Base-by-base conservation (phyloP, 2,797 vertebrate genomes). In the Crypturellus tataupa region DNA sequence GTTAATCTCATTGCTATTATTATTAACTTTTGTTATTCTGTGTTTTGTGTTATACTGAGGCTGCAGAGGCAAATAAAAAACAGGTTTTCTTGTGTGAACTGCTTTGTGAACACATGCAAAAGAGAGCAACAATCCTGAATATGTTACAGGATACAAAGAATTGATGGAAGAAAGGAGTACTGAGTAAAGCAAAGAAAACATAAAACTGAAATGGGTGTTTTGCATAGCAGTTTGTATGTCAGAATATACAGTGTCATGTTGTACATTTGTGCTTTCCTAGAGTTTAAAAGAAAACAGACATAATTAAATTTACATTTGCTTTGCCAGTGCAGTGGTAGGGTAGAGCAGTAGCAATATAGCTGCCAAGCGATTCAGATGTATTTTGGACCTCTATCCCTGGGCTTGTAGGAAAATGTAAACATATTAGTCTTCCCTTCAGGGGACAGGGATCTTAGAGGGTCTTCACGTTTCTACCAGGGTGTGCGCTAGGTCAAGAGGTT, bases 1-100 rank as follows among this genome's bases (percentile, higher is more conserved):
- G 55, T 85, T 95, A 63, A 80, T 95, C 91, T 92, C 51, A 63
- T 87, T 76, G 35, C 17, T 90, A 12, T 72, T 84, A 73, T 85
- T 94, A 89, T 90, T 77, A 80, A 37, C 0, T 53, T 79, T 79
- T 55, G 39, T 31, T 64, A 3, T 76, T 60, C 47, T 20, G 18
- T 62, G 7, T 35, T 86, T 81, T 94, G 33, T 42, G 27, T 86
- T 90, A 42, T 60, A 15, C 42, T 60, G 69, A n/a, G 87, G 86
- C 21, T 40, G 23, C 35, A 81, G 25, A 76, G 4, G 12, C 31
- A 85, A 85, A 89, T 63, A 91, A 89, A 77, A 94, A 95, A 72
- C 44, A 86, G 29, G 9, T 5, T 76, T 92, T 83, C 29, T 64
- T 91, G 60, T 81, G 80, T 29, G 83, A 84, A 79, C 18, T 84